These are phyloP conservation scores for Carlito syrichta DNA, from an alignment of 2,113 vertebrate genomes.

Conservation along the genomic window DNA sequence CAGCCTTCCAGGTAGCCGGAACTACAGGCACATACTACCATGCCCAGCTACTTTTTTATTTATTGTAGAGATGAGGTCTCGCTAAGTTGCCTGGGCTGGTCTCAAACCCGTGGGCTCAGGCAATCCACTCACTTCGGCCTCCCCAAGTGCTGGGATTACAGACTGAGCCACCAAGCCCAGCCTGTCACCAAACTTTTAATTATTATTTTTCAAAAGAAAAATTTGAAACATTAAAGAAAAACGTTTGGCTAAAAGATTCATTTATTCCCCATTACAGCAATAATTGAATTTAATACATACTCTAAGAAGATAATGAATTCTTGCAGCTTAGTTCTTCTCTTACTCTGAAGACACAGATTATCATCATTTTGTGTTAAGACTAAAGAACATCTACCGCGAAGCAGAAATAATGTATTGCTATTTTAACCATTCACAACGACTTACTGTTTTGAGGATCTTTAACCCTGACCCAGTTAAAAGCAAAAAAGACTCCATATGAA, in stretches of 20 bases:
- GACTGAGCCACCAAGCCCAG: too few relatives aligned
- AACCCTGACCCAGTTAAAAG: conserved; percentile 29
- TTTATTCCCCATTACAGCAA: not conserved
- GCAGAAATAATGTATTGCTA: not conserved
- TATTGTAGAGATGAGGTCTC: too few relatives aligned
- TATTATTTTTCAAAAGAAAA: not conserved
- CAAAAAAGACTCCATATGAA: not conserved
- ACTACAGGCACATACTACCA: too few relatives aligned
- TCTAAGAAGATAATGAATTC: not conserved
- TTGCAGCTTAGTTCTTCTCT: not conserved
- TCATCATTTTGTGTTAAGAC: conserved; percentile 8
- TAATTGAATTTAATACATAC: not conserved
- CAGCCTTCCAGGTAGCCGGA: too few relatives aligned
- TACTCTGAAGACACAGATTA: not conserved
- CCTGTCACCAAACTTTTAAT: not conserved
- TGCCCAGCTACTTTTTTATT: too few relatives aligned
- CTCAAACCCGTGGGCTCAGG: too few relatives aligned
- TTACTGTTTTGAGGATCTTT: conserved; percentile 26
- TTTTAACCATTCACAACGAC: conserved; percentile 18
- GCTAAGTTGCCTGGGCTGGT: too few relatives aligned
- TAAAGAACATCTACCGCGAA: not conserved
- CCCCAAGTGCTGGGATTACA: too few relatives aligned
- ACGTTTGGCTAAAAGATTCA: not conserved
- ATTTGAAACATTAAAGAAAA: conserved; percentile 9
- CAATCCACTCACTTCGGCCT: too few relatives aligned